Base-by-base conservation (phyloP, 2,113 vertebrate genomes). In the Limnothrissa miodon region DNA sequence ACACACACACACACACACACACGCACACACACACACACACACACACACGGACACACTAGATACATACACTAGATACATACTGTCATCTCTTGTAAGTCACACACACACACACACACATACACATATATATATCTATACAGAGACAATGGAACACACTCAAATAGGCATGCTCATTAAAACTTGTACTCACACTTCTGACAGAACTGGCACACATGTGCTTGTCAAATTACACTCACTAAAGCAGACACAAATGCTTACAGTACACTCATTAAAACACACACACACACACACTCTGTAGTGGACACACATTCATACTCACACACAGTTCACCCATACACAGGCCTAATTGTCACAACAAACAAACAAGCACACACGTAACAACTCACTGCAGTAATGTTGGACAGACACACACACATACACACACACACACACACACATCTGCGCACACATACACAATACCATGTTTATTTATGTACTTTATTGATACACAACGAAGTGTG, bases 171-270 rank as follows among this genome's bases (percentile, higher is more conserved):
- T 66, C 59, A 66, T 66, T 66, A 66, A 66, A 33, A 66, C 59
- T 66, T 66, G 25, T 13, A 25, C 59, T 25, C 23, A 62, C 59
- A 62, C 59, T 29, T 29, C 1, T 11, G 25, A 74, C 66, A 39
- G 66, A 74, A 74, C 33, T 74, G 66, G 66, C 66, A 74, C 66
- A 33, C 66, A 33, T 74, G 33, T 13, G 15, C 66, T 74, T 74
- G 66, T 39, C 39, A 39, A 29, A 36, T 62, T 8, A 62, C 56
- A 11, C 51, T 13, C 25, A 74, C 2, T 15, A 74, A 74, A 36
- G 17, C 59, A 74, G n/a, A 82, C 56, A 66, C 39, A 39, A 29
- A 36, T 17, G 66, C 33, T 62, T 9, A 62, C n/a, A 29, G 25
- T 9, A 62, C n/a, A 29, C 51, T 13, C 25, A 74, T 74, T 15